These are phyloP conservation scores for Hirtodrosophila trivittata DNA, from an alignment of 2,888 invertebrate genomes.

Conservation along the genomic window DNA sequence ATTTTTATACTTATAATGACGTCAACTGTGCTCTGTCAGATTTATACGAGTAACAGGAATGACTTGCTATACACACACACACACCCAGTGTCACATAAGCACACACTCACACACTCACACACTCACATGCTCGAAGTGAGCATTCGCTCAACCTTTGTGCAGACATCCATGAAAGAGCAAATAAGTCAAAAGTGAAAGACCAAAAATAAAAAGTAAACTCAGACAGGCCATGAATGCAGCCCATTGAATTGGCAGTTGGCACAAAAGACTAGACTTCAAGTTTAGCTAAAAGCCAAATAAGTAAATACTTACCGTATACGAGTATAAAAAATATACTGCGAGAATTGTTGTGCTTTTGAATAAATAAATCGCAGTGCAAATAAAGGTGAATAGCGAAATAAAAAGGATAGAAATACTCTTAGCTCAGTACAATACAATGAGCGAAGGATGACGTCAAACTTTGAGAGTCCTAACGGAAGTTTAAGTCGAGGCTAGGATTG, in stretches of 20 bases:
- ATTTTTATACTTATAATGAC: slow-evolving; percentile 57
- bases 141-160: slow-evolving; percentile 40
- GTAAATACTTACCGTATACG: slow-evolving; percentile 36
- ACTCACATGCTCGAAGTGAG: slow-evolving; percentile 32
- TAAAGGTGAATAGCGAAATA: slow-evolving; percentile 69
- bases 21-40: slow-evolving; percentile 43
- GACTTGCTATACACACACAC: slow-evolving; percentile 35
- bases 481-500: too few species aligned
- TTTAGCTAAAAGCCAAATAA: slow-evolving; percentile 75
- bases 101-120: neutral
- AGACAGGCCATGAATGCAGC: slow-evolving; percentile 64
- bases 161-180: slow-evolving; percentile 45
- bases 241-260: slow-evolving; percentile 71
- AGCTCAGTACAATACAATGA: neutral
- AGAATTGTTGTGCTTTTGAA: slow-evolving; percentile 67
- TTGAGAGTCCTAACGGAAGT: too few species aligned
- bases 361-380: slow-evolving; percentile 66
- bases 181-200: slow-evolving; percentile 54
- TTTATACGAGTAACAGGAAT: slow-evolving; percentile 27
- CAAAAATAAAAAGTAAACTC: slow-evolving; percentile 44
- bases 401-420: slow-evolving; percentile 25
- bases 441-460: neutral
- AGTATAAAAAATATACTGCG: slow-evolving; percentile 21
- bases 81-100: slow-evolving; percentile 7
- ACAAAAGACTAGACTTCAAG: slow-evolving; percentile 71